These are phyloP conservation scores for Aspidoscelis tigris DNA, from an alignment of 2,113 vertebrate species.

Conservation along the genomic window DNA sequence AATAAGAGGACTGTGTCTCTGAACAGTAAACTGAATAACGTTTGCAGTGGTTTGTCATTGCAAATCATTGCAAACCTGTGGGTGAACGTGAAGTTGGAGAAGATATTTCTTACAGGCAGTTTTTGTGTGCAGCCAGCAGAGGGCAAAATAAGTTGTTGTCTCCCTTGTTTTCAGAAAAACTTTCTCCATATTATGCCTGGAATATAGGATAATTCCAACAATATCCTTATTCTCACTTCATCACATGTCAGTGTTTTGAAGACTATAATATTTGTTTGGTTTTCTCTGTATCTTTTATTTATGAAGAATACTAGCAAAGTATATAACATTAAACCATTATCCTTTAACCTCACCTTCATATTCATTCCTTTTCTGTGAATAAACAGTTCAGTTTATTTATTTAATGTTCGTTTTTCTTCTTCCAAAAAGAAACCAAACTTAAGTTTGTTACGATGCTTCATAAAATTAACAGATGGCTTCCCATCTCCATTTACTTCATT, in stretches of 20 bases:
- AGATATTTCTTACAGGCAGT: background rate
- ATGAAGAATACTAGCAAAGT: background rate
- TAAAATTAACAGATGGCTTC: background rate
- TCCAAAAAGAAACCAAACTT: background rate
- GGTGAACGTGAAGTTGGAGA: background rate
- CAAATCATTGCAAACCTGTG: background rate
- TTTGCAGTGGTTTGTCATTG: background rate
- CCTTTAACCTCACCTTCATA: background rate
- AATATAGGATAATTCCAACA: background rate
- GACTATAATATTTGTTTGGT: background rate
- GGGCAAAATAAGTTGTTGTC: slow-evolving; percentile 56
- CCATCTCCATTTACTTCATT: too few species aligned
- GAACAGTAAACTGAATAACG: background rate
- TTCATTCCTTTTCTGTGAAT: background rate
- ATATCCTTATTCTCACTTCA: background rate
- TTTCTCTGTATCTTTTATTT: slow-evolving; percentile 25
- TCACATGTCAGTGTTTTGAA: background rate
- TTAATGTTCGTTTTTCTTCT: background rate
- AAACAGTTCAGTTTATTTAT: background rate
- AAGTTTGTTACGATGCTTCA: background rate
- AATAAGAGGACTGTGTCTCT: background rate
- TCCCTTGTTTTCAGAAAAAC: background rate
- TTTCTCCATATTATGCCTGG: too few species aligned
- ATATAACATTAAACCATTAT: background rate
- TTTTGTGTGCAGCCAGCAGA: slow-evolving; percentile 60